Conservation (phyloP, 2,888 invertebrate species). For the Brachypterus glaber region DNA sequence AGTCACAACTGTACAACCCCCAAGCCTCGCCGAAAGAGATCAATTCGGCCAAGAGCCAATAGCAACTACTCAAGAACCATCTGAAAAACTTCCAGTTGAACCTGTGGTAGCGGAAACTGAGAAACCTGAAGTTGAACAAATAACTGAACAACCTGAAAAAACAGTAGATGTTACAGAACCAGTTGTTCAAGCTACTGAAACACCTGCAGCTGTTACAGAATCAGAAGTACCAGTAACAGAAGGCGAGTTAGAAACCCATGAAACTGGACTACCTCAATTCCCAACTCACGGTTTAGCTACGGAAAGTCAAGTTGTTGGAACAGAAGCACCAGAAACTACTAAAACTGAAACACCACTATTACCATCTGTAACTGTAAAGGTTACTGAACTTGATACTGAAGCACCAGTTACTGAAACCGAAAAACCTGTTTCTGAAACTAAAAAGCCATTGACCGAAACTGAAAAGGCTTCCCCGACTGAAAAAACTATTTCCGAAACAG, state of each 20-base stretch:
- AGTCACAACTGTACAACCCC: conserved; percentile 7
- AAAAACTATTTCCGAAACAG: too few relatives aligned
- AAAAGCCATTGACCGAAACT: conserved; percentile 7
- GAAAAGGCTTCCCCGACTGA: conserved; percentile 6
- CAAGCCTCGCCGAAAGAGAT: too few relatives aligned
- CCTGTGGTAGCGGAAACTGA: conserved; percentile 11
- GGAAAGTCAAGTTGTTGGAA: neutral
- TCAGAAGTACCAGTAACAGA: neutral
- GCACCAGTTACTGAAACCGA: conserved; percentile 9
- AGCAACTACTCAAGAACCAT: conserved; percentile 41
- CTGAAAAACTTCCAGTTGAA: conserved; percentile 20
- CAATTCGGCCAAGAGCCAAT: conserved; percentile 3
- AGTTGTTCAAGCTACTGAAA: conserved; percentile 1
- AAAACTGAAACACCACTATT: neutral
- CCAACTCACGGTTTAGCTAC: neutral
- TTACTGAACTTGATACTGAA: conserved; percentile 4
- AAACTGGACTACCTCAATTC: conserved; percentile 3
- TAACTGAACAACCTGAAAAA: conserved; percentile 5
- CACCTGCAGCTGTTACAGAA: neutral
- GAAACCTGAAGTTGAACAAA: conserved; percentile 3
- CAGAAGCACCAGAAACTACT: conserved; percentile 1
- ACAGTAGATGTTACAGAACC: conserved; percentile 6
- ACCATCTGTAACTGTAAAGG: neutral
- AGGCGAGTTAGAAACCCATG: conserved; percentile 8
- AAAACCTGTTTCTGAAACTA: conserved; percentile 12